Evolutionary conservation across 2,113 vertebrate genomes (phyloP).

Genomic region (Oreotrochilus melanogaster): DNA sequence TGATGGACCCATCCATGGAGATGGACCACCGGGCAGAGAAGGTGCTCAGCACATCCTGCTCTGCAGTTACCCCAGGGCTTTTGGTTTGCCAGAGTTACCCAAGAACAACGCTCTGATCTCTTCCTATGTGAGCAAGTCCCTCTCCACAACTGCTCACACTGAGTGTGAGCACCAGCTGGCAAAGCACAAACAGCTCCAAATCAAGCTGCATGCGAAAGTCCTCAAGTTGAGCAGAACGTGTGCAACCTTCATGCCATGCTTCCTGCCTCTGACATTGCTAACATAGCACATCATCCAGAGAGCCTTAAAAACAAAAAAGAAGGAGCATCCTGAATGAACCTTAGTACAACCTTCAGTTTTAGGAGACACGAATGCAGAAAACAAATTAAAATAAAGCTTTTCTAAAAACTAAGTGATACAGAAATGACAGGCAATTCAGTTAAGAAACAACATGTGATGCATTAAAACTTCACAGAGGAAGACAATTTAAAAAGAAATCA

Average conservation of each 20-base stretch:
- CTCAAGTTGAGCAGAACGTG: not conserved
- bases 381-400: slow-evolving; percentile 7
- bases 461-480: not conserved
- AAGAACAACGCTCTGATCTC: not conserved
- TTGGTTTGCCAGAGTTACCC: not conserved
- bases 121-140: not conserved
- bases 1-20: not conserved
- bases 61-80: not conserved
- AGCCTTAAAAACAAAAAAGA: not conserved
- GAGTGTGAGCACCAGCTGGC: not conserved
- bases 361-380: not conserved
- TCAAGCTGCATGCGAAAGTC: not conserved
- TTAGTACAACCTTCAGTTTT: not conserved
- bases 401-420: not conserved
- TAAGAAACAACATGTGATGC: not conserved
- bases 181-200: not conserved
- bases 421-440: not conserved
- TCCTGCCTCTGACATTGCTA: not conserved
- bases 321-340: not conserved
- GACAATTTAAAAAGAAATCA: not conserved
- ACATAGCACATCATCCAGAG: not conserved
- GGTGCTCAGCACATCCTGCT: not conserved
- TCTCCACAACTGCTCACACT: not conserved
- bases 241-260: not conserved
- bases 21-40: not conserved